A percentile compares a stretch with the other conserved stretches of the same genome.
Evolutionary conservation across 2,797 vertebrate species (phyloP).

Genomic region (Parauchenoglanis punctatus): DNA sequence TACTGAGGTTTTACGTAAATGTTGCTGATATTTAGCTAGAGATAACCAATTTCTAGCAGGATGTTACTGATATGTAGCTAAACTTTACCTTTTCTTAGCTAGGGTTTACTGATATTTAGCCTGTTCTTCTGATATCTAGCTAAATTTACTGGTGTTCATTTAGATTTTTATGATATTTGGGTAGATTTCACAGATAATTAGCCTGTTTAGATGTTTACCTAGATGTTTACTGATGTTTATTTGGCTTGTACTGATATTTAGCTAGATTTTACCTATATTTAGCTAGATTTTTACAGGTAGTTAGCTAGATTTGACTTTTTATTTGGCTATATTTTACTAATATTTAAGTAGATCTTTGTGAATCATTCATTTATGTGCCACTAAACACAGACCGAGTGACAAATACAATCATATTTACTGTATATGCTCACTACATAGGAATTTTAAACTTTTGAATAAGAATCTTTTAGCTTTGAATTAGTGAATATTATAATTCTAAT

Average conservation of each 20-base stretch:
- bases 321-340: neutral
- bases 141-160: neutral
- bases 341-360: neutral
- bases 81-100: no score
- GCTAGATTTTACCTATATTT: neutral
- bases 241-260: neutral
- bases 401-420: neutral
- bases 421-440: neutral
- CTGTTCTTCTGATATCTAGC: neutral
- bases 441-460: neutral
- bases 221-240: neutral
- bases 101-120: neutral
- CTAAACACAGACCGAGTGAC: neutral
- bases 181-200: neutral
- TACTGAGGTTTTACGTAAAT: neutral
- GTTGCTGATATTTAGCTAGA: neutral
- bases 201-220: neutral
- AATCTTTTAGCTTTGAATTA: neutral
- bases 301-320: neutral
- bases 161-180: no score
- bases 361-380: neutral
- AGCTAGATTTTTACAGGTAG: neutral
- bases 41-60: neutral
- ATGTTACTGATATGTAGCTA: no score
- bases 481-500: neutral